Percentiles rank a stretch among this genome's conserved stretches.
These are phyloP conservation scores for Orgyia antiqua DNA, from an alignment of 2,888 invertebrate species.

Conservation along the genomic window DNA sequence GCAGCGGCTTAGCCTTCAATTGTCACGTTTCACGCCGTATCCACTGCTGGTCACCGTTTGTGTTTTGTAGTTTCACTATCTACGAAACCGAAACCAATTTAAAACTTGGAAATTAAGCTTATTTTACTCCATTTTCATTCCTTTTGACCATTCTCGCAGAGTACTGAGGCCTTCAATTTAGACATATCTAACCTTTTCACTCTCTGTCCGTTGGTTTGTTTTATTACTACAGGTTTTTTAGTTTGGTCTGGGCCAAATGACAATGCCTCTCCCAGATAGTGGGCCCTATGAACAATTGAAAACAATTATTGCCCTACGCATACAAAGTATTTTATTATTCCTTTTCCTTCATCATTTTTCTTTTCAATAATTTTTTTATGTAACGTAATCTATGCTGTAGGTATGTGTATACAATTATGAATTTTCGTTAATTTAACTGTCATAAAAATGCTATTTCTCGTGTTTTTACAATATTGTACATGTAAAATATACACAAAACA, in stretches of 20 bases:
- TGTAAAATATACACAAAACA: too few species aligned
- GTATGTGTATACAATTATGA: too few species aligned
- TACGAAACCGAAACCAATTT: slow-evolving; percentile 44
- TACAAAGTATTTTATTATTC: slow-evolving; percentile 44
- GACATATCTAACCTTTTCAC: slow-evolving; percentile 20
- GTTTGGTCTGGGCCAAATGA: slow-evolving; percentile 41
- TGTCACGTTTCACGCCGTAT: slow-evolving; percentile 59
- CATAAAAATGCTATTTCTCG: too few species aligned
- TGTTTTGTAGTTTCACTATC: slow-evolving; percentile 69
- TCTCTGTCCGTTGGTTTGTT: slow-evolving; percentile 49
- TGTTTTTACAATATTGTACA: too few species aligned
- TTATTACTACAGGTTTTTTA: slow-evolving; percentile 65
- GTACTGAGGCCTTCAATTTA: slow-evolving; percentile 26
- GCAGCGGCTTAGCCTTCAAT: slow-evolving; percentile 67
- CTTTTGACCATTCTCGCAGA: slow-evolving; percentile 24
- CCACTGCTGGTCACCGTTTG: slow-evolving; percentile 40
- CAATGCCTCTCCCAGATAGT: slow-evolving; percentile 59
- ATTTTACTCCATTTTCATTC: slow-evolving; percentile 17
- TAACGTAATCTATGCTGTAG: too few species aligned
- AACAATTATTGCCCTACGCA: slow-evolving; percentile 52
- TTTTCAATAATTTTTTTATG: too few species aligned
- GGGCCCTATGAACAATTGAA: slow-evolving; percentile 60
- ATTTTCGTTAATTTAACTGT: too few species aligned
- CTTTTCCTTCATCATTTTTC: slow-evolving; percentile 63
- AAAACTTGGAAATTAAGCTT: slow-evolving; percentile 26